Evolutionary conservation across 2,797 vertebrate genomes (phyloP).

Genomic region (Pelodytes ibericus): DNA sequence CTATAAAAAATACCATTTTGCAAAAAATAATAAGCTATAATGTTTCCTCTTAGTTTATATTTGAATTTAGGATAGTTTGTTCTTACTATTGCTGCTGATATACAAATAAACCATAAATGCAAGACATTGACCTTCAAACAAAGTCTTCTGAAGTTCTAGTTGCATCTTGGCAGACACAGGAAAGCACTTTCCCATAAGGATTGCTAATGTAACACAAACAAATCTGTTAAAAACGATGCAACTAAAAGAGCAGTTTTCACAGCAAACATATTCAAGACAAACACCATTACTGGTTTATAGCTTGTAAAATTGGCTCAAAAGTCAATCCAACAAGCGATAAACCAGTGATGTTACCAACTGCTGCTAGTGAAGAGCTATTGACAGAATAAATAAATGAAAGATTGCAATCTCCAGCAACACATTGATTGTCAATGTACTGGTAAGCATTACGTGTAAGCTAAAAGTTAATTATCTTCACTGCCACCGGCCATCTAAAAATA

Average conservation of each 20-base stretch:
- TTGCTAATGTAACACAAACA: neutral
- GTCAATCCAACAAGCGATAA: neutral
- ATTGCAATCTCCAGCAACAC: neutral
- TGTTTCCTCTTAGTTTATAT: no score
- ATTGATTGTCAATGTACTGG: conserved; percentile 5
- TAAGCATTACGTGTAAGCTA: neutral
- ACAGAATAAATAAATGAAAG: neutral
- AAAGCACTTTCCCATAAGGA: neutral
- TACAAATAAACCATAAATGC: neutral
- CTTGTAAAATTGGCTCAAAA: neutral
- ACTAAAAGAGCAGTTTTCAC: neutral
- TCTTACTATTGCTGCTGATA: no score
- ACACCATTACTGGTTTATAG: neutral
- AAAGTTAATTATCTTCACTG: conserved; percentile 13
- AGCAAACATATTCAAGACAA: neutral
- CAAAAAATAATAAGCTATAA: no score
- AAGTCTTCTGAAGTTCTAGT: neutral
- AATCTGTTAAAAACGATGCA: neutral
- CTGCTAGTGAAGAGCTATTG: neutral
- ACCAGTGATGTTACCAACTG: neutral
- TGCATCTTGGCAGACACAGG: neutral
- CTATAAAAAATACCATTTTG: no score
- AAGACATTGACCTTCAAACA: neutral
- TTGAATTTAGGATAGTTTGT: no score
- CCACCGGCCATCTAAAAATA: neutral